Evolutionary conservation across 2,888 invertebrate genomes (phyloP), one percentile per base, ranked within the genome.

Genomic region (Corbicula japonica): DNA sequence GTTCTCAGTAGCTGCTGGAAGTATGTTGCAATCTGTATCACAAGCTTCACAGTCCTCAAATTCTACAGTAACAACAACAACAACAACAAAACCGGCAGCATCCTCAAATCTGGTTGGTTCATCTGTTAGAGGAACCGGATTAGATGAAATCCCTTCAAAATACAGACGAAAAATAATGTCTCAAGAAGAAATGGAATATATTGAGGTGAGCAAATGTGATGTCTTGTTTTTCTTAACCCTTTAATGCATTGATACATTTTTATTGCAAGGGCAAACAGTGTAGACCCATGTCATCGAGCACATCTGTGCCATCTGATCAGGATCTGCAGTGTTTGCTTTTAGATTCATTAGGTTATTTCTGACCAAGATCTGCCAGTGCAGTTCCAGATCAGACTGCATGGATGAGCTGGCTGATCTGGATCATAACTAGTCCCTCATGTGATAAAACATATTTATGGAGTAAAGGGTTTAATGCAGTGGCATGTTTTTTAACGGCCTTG

Each of bases 111-210:
- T n/a, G n/a, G n/a, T n/a, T n/a, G n/a, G n/a, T n/a, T n/a, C n/a
- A n/a, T n/a, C n/a, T n/a, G n/a, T n/a, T n/a, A n/a, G n/a, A n/a
- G 48, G 63, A 34, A 18, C 63, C 35, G 34, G 50, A 23, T 48
- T 50, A 18, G 63, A 63, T 1, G 8, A 48, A 34, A 50, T 63
- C 35, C 63, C 63, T 34, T 50, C 18, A 35, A 63, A 63, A 50
- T 63, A 63, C 35, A 30, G 35, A 12, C 34, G 63, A 63, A 63
- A 48, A 32, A 48, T 48, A 48, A 63, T 63, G 15, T 12, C 63
- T 26, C 32, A 35, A 6, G 63, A 63, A 63, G 63, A 63, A 63
- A 63, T 63, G 63, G 63, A 48, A 32, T 63, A 63, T 50, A 63
- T 63, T 35, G 63, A 63, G 63, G 63, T 63, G n/a, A 4, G 56